phyloP scores from a whole-genome alignment of 1,140 invertebrate genomes.

The Diabrotica virgifera region DNA sequence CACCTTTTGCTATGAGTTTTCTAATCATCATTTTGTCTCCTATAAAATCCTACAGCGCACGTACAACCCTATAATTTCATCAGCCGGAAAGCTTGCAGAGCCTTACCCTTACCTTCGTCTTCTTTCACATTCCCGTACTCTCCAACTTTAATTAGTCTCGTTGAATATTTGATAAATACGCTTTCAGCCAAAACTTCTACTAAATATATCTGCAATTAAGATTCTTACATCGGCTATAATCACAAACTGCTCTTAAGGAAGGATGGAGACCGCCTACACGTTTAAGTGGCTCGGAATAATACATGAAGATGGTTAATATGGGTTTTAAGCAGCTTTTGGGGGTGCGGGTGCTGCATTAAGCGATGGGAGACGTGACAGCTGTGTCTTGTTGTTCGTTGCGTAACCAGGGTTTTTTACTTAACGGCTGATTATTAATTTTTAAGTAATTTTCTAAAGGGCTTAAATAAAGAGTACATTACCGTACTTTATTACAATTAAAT shows the following conservation, averaged over 20 bases:
- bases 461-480: background rate
- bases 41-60: background rate
- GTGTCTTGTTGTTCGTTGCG: conserved; percentile 16
- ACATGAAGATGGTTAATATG: conserved; percentile 40
- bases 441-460: background rate
- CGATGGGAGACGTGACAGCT: conserved; percentile 31
- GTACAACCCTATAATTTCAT: background rate
- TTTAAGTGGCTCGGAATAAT: conserved; percentile 41
- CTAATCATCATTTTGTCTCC: conserved; percentile 3
- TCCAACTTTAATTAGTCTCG: conserved; percentile 7
- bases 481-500: too few species aligned
- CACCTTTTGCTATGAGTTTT: background rate
- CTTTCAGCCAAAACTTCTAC: conserved; percentile 23
- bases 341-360: conserved; percentile 30
- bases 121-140: background rate
- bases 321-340: conserved; percentile 37
- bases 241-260: conserved; percentile 43
- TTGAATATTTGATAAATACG: conserved; percentile 17
- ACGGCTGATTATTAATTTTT: background rate
- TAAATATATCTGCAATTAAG: conserved; percentile 40
- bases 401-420: background rate
- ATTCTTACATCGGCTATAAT: conserved; percentile 40
- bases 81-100: background rate
- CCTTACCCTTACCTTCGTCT: background rate
- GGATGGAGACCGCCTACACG: conserved; percentile 35